Evolutionary conservation across 2,888 invertebrate species (phyloP), one percentile per base, ranked within the genome.

Genomic region (Crioceris asparagi): DNA sequence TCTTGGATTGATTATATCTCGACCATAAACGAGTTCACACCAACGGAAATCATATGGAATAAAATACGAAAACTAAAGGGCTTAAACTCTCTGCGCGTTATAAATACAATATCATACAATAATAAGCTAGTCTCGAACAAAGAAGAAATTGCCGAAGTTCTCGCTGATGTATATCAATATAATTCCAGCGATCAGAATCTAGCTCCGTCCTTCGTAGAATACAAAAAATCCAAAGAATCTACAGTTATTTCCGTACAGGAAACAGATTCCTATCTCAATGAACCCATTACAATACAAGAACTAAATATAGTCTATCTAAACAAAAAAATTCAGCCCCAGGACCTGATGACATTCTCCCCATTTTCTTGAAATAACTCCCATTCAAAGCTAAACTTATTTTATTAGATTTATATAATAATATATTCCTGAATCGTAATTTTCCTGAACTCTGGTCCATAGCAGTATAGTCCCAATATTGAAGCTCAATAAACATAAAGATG

Each of bases 311-410:
- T 12, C 4, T 3, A 6, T 11, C 25, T 4, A 21, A 7, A 10
- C 12, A n/a, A 25, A 39, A 32, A 25, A 15, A 29, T 8, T 15
- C 32, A 8, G n/a, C 15, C n/a, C 14, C 32, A 2, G 39, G 35
- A 1, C 39, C 39, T 2, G 35, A 39, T 32, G 26, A 19, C 8
- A 35, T 35, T 11, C 39, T 32, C 2, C 16, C 21, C 8, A 39
- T 39, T 3, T 29, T 39, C 15, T 12, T 39, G 3, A 8, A n/a
- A n/a, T 35, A 35, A 12, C 17, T 39, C 3, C 37, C 32, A 10
- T 3, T 12, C 10, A 27, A 26, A 5, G 32, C 32, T 1, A 16
- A 18, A n/a, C 10, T 11, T 14, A 10, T 8, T 10, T 27, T 39
- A 5, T 18, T 35, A 11, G 4, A 26, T 16, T 30, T 39, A 14